These are phyloP conservation scores for Cephus nigrinus DNA, from an alignment of 2,888 invertebrate genomes.

Conservation along the genomic window DNA sequence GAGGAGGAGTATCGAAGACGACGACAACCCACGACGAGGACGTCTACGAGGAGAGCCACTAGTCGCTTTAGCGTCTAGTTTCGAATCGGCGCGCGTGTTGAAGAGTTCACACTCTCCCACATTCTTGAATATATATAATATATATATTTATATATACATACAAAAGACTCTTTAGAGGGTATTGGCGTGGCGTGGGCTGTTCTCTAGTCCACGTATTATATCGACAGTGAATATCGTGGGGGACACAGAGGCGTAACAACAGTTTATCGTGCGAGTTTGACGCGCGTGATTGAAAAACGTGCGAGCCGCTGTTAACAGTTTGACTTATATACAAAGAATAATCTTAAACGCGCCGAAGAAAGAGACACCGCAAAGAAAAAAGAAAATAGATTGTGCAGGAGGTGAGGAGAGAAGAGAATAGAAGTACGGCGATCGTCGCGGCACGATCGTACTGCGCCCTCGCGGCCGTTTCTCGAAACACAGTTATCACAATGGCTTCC, in stretches of 20 bases:
- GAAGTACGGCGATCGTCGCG: conserved; percentile 7
- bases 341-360: not conserved
- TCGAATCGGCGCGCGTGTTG: not conserved
- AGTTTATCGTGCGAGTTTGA: not conserved
- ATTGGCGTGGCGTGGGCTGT: not conserved
- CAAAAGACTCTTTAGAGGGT: not conserved
- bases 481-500: conserved; percentile 79
- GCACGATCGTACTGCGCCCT: conserved; percentile 46
- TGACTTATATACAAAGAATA: not conserved
- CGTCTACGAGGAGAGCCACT: not conserved
- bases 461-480: conserved; percentile 45
- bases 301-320: not conserved
- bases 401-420: conserved; percentile 13
- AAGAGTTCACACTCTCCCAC: not conserved
- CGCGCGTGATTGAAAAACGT: not conserved
- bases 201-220: not conserved
- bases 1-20: not conserved
- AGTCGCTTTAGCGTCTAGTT: not conserved
- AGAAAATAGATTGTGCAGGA: conserved; percentile 4
- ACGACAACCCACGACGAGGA: not conserved
- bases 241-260: not conserved
- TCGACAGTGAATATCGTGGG: not conserved
- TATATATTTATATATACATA: not conserved
- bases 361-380: not conserved
- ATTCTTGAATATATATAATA: not conserved